These are phyloP conservation scores for Syngnathus typhle DNA, from an alignment of 2,113 vertebrate genomes.

Conservation along the genomic window DNA sequence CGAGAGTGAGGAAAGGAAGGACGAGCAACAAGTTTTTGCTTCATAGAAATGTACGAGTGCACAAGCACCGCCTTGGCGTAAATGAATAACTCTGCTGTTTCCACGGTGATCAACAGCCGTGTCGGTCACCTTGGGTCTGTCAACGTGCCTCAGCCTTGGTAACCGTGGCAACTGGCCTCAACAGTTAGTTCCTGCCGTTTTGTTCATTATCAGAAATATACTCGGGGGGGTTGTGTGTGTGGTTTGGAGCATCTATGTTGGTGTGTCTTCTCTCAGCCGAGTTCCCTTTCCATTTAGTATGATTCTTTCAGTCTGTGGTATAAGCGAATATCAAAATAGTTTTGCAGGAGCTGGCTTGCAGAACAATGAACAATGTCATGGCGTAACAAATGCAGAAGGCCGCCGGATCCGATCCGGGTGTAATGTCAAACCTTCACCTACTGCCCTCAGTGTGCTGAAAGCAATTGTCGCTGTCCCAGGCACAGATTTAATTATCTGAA, in stretches of 20 bases:
- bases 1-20: neutral
- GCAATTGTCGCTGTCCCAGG: too few relatives aligned
- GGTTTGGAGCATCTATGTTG: conserved; percentile 4
- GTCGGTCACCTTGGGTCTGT: conserved; percentile 49
- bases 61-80: conserved; percentile 8
- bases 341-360: neutral
- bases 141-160: conserved; percentile 50
- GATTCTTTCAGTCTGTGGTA: neutral
- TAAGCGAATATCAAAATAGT: neutral
- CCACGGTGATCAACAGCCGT: conserved; percentile 55
- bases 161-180: conserved; percentile 53
- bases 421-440: too few relatives aligned
- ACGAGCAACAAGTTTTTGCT: neutral
- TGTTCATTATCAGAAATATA: conserved; percentile 40
- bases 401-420: too few relatives aligned
- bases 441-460: too few relatives aligned
- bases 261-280: neutral
- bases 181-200: conserved; percentile 42
- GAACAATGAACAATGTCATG: neutral
- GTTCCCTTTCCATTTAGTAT: neutral
- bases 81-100: conserved; percentile 43
- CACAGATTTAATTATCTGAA: too few relatives aligned
- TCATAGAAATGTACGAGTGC: conserved; percentile 17
- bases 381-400: too few relatives aligned
- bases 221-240: conserved; percentile 15